These are phyloP conservation scores for Saxidomus purpurata DNA, from an alignment of 1,140 invertebrate genomes.

Conservation along the genomic window DNA sequence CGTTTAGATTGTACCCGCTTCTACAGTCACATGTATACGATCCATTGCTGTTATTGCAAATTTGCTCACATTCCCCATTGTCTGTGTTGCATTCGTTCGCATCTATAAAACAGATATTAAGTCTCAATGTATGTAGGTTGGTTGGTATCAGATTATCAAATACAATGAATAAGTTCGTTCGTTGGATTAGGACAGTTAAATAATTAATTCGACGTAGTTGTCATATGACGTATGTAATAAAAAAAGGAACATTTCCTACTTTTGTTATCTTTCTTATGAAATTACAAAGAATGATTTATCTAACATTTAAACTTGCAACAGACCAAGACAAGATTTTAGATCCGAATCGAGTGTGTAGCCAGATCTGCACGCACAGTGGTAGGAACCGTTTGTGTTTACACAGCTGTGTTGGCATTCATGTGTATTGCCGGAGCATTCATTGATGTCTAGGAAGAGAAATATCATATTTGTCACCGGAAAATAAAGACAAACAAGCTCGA, in stretches of 20 bases:
- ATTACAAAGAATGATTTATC: too few relatives aligned
- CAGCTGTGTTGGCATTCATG: conserved; percentile 58
- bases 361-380: conserved; percentile 45
- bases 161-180: too few relatives aligned
- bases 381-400: conserved; percentile 58
- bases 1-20: neutral
- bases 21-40: neutral
- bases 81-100: neutral
- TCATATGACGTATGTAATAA: too few relatives aligned
- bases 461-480: too few relatives aligned
- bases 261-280: too few relatives aligned
- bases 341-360: conserved; percentile 57
- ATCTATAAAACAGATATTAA: neutral
- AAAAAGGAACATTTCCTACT: too few relatives aligned
- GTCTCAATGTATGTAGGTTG: too few relatives aligned
- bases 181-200: too few relatives aligned
- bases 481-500: too few relatives aligned
- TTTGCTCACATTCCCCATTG: neutral
- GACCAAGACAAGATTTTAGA: conserved; percentile 5
- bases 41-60: neutral
- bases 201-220: too few relatives aligned
- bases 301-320: neutral
- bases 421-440: conserved; percentile 57
- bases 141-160: too few relatives aligned
- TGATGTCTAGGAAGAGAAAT: neutral